Evolutionary conservation across 2,888 invertebrate genomes (phyloP).

Genomic region (Drosophila merina): DNA sequence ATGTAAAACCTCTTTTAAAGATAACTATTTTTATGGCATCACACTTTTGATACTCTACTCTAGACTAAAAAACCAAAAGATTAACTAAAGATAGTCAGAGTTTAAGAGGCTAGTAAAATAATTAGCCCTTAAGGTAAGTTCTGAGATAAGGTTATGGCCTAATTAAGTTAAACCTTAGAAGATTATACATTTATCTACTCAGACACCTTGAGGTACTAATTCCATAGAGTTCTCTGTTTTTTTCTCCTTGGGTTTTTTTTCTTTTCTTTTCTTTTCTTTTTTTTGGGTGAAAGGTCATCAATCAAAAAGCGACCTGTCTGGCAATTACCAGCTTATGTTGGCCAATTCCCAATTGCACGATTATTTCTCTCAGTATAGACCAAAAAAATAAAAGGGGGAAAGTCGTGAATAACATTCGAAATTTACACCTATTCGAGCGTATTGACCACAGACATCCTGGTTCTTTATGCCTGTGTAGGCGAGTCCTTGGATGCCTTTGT

Average conservation of each 20-base stretch:
- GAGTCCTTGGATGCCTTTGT: conserved; percentile 35
- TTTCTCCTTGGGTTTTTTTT: not conserved
- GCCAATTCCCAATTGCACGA: conserved; percentile 22
- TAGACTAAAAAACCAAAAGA: not conserved
- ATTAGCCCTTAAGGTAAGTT: not conserved
- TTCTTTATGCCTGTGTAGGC: not conserved
- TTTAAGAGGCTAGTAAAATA: not conserved
- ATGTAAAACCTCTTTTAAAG: not conserved
- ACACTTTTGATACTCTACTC: not conserved
- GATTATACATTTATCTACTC: not conserved
- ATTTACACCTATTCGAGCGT: conserved; percentile 56
- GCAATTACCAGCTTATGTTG: conserved; percentile 11
- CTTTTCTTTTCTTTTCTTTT: not conserved
- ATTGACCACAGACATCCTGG: conserved; percentile 69
- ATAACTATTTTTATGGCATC: not conserved
- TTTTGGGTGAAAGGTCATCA: conserved; percentile 9
- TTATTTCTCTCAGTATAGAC: conserved; percentile 31
- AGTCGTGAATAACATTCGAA: conserved; percentile 51
- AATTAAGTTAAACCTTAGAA: not conserved
- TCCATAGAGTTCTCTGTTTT: not conserved
- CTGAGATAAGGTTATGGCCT: not conserved
- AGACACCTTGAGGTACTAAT: not conserved
- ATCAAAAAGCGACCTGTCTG: conserved; percentile 1
- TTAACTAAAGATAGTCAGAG: not conserved
- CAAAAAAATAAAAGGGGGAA: not conserved